phyloP scores from a whole-genome alignment of 2,797 vertebrate species.

The Psittacula derbiana region DNA sequence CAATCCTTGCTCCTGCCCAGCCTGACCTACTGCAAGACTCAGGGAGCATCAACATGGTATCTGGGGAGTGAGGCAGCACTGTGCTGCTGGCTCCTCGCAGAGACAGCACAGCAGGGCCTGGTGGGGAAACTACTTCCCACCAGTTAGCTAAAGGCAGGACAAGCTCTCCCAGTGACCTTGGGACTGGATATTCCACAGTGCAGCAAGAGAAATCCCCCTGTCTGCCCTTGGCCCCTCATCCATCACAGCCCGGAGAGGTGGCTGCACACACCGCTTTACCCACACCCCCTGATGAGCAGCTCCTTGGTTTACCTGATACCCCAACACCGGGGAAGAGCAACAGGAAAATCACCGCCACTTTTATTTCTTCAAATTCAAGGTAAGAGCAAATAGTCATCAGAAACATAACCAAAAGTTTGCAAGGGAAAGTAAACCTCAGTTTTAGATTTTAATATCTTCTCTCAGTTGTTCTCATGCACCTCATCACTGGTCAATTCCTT shows the following conservation, averaged over 20 bases:
- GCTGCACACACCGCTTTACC: background rate
- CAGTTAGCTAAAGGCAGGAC: background rate
- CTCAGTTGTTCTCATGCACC: background rate
- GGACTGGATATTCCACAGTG: background rate
- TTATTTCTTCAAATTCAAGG: background rate
- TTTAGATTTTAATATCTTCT: background rate
- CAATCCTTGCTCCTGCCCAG: background rate
- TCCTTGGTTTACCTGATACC: background rate
- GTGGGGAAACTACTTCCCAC: background rate
- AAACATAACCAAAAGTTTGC: background rate
- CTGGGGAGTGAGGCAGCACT: background rate
- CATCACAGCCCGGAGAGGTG: accelerated
- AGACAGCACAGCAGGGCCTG: background rate
- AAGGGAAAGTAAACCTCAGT: background rate
- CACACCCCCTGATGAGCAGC: background rate
- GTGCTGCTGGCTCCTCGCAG: background rate
- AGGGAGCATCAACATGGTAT: accelerated
- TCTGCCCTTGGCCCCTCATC: background rate
- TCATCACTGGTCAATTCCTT: background rate
- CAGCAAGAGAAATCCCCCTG: accelerated
- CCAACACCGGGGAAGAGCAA: background rate
- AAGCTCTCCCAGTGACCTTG: background rate
- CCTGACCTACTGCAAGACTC: background rate
- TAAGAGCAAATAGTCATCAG: background rate
- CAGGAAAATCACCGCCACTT: background rate